phyloP scores from a whole-genome alignment of 2,888 invertebrate genomes.

The Dysmachus trigonus region DNA sequence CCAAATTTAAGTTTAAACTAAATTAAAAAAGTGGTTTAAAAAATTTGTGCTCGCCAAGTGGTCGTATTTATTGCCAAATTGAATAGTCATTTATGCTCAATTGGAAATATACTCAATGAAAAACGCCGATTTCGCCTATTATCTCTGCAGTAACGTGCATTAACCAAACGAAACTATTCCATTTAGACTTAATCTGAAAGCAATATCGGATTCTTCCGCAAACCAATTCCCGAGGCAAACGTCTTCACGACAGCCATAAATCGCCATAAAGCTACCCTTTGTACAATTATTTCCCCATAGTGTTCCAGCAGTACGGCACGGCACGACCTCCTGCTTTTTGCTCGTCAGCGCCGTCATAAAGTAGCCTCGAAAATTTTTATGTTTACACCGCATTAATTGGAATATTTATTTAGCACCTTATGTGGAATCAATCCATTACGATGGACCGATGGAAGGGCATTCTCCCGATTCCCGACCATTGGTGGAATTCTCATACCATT shows the following conservation, averaged over 20 bases:
- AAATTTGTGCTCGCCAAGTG: no score
- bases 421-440: constrained; percentile 20
- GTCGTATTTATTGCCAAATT: background rate
- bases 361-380: constrained; percentile 3
- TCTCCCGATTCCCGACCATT: background rate
- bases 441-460: background rate
- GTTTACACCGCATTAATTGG: constrained; percentile 27
- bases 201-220: background rate
- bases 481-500: background rate
- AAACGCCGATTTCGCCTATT: background rate
- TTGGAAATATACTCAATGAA: background rate
- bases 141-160: background rate
- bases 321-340: background rate
- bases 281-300: background rate
- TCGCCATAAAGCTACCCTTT: background rate
- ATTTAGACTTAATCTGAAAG: background rate
- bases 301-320: background rate
- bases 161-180: background rate
- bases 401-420: constrained; percentile 28
- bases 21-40: no score
- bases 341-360: background rate
- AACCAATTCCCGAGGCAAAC: background rate
- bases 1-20: no score
- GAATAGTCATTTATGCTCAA: background rate
- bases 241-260: background rate